Evolutionary conservation across 2,888 invertebrate species (phyloP), one percentile per base, ranked within the genome.

Genomic region (Acrobasis suavella): DNA sequence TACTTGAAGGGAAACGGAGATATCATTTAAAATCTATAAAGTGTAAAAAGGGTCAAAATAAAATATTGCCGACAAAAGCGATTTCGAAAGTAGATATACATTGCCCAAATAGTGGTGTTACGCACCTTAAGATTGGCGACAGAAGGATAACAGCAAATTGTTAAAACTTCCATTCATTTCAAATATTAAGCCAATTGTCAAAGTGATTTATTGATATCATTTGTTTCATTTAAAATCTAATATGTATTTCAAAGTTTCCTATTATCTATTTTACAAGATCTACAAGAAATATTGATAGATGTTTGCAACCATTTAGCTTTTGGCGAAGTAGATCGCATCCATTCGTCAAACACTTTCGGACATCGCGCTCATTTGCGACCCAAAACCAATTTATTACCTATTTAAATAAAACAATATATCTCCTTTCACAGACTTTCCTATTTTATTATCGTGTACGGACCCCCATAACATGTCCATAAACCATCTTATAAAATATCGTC

Each of bases 371-470:
- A 50, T 32, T 49, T 16, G 22, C 22, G 42, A 12, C 9, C 42
- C 37, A 49, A 54, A 54, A 54, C 15, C 62, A 58, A 58, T 66
- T 65, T 67, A 63, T 68, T 60, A n/a, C n/a, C n/a, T n/a, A 65
- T 67, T 63, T 58, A 68, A 76, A 72, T 73, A 67, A 76, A 75
- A 80, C 83, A 82, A 82, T 83, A 81, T 81, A 80, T 82, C 76
- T 75, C 81, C 81, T 85, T 83, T 85, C 81, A 76, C 83, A 72
- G 74, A 81, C 85, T 86, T 86, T 87, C 82, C 78, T 80, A 85
- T 84, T 84, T 85, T 79, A 84, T 77, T 77, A 77, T 81, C 74
- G 72, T 72, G 72, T 77, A 75, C 72, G 70, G 72, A 71, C 74
- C 72, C 74, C 76, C 72, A 75, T 76, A 78, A 82, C 79, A 77